Conservation (phyloP, 1,140 invertebrate species). For the Bombyx mandarina region DNA sequence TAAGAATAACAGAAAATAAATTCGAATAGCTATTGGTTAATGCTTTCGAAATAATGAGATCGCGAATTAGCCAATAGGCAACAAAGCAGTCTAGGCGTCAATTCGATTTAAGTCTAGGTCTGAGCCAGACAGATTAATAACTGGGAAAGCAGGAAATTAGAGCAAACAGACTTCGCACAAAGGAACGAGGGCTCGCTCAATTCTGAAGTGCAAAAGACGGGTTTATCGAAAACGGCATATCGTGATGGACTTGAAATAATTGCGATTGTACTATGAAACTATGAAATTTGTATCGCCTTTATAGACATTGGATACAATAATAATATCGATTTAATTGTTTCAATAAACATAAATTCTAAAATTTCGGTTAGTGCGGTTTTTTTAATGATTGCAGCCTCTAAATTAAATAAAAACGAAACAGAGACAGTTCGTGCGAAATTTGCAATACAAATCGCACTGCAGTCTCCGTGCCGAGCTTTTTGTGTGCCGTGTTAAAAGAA, state of each 20-base stretch:
- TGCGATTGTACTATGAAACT: background rate
- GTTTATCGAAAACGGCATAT: conserved; percentile 8
- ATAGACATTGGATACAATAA: conserved; percentile 1
- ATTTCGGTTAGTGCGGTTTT: too few species aligned
- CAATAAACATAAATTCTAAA: too few species aligned
- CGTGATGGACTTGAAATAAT: too few species aligned
- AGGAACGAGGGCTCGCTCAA: conserved; percentile 24
- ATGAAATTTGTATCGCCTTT: conserved; percentile 6
- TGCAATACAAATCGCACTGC: conserved; percentile 68
- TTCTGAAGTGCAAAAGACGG: conserved; percentile 11
- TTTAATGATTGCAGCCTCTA: background rate
- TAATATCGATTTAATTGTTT: too few species aligned
- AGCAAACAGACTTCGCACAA: conserved; percentile 32
- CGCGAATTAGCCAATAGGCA: background rate
- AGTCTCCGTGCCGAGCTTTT: conserved; percentile 68
- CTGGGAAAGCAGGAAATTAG: conserved; percentile 32
- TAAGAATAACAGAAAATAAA: background rate
- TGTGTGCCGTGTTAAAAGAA: conserved; percentile 59
- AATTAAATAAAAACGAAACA: conserved; percentile 6
- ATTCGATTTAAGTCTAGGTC: conserved; percentile 18
- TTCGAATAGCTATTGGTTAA: background rate
- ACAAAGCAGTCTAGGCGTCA: background rate
- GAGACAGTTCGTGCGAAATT: conserved; percentile 41
- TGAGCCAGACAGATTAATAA: conserved; percentile 23
- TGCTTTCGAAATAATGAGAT: background rate